These are phyloP conservation scores for Archaeoteleia sp. DNA, from an alignment of 2,888 invertebrate species.

Conservation along the genomic window DNA sequence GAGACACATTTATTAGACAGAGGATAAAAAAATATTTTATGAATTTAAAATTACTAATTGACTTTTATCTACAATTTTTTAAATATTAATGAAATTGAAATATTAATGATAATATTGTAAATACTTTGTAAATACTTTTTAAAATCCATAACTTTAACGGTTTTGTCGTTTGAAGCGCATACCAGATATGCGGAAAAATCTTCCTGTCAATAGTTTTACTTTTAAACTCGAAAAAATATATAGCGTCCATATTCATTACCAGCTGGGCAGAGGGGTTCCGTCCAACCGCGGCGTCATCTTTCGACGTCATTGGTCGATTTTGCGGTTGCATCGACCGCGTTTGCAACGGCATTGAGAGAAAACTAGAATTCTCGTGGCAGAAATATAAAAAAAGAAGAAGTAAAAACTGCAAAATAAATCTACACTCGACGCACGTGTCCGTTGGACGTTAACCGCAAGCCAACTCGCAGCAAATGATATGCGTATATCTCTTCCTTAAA, in stretches of 20 bases:
- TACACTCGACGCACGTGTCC: conserved; percentile 43
- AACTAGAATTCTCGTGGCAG: conserved; percentile 40
- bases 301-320: conserved; percentile 32
- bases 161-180: too few relatives aligned
- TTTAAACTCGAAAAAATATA: conserved; percentile 8
- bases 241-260: conserved; percentile 16
- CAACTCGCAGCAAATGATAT: conserved; percentile 36
- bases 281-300: conserved; percentile 46
- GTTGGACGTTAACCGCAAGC: conserved; percentile 30
- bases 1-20: too few relatives aligned
- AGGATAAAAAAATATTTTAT: too few relatives aligned
- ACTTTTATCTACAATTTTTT: too few relatives aligned
- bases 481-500: conserved; percentile 23
- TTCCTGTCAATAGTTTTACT: too few relatives aligned
- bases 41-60: too few relatives aligned
- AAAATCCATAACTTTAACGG: too few relatives aligned
- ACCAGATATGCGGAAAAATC: too few relatives aligned
- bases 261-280: conserved; percentile 29
- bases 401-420: conserved; percentile 35
- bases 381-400: conserved; percentile 17
- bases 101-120: too few relatives aligned
- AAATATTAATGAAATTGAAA: too few relatives aligned
- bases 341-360: conserved; percentile 46
- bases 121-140: too few relatives aligned
- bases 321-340: conserved; percentile 49